Evolutionary conservation across 2,797 vertebrate genomes (phyloP).

Genomic region (Dallia pectoralis): DNA sequence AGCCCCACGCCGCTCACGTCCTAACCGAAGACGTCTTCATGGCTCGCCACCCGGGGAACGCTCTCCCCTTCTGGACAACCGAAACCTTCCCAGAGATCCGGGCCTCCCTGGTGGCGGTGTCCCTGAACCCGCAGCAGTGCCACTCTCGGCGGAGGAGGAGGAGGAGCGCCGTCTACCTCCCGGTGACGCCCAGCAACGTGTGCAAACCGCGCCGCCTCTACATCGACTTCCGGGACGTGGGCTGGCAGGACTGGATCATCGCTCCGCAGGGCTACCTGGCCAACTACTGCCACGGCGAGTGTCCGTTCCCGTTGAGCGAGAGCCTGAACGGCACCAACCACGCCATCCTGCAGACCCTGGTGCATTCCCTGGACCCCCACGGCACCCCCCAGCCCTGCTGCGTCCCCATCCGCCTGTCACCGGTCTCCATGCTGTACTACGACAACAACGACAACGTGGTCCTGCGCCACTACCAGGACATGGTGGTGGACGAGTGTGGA

Average conservation of each 20-base stretch:
- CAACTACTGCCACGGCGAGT: conserved; percentile 91
- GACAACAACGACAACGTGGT: conserved; percentile 96
- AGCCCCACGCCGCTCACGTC: neutral
- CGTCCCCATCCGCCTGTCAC: conserved; percentile 87
- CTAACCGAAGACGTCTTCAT: conserved; percentile 28
- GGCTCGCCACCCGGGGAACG: conserved; percentile 21
- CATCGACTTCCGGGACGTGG: conserved; percentile 91
- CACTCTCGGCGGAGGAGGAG: conserved; percentile 57
- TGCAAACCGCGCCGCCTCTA: conserved; percentile 87
- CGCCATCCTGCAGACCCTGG: conserved; percentile 89
- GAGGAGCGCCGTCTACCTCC: conserved; percentile 54
- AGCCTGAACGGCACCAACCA: conserved; percentile 89
- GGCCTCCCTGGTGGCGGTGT: conserved; percentile 81
- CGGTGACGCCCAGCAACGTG: conserved; percentile 66
- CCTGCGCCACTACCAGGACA: conserved; percentile 91
- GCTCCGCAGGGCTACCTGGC: conserved; percentile 94
- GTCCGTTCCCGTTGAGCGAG: conserved; percentile 84
- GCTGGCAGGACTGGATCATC: conserved; percentile 97
- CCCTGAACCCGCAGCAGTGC: conserved; percentile 81
- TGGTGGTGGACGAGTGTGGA: conserved; percentile 95
- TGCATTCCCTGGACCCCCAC: conserved; percentile 82
- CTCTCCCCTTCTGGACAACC: conserved; percentile 6
- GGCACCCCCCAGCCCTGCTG: conserved; percentile 87
- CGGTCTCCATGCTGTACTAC: conserved; percentile 93
- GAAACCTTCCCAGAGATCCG: conserved; percentile 54